Evolutionary conservation across 1,140 invertebrate species (phyloP).

Genomic region (Battus philenor): DNA sequence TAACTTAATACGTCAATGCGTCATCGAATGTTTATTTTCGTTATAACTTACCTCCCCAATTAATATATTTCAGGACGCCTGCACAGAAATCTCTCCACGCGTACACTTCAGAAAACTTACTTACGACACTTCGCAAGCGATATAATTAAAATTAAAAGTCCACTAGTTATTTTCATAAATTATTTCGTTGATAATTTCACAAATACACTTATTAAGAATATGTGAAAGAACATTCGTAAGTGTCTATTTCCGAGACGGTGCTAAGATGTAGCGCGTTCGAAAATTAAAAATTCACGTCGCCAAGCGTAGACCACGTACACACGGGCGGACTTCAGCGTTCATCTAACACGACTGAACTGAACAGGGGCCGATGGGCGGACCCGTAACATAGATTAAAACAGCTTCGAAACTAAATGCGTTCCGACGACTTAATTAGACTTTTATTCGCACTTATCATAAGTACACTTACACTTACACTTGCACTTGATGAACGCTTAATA

Average conservation of each 20-base stretch:
- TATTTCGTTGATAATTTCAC: not conserved
- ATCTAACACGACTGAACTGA: constrained; percentile 36
- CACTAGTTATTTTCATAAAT: constrained; percentile 9
- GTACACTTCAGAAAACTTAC: constrained; percentile 56
- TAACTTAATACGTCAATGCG: no score
- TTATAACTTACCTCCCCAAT: constrained; percentile 43
- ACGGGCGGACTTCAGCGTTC: constrained; percentile 18
- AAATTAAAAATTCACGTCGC: constrained; percentile 55
- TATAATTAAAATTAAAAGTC: constrained; percentile 18
- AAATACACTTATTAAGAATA: not conserved
- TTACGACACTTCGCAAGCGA: constrained; percentile 31
- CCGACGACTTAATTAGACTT: constrained; percentile 13
- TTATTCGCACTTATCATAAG: constrained; percentile 10
- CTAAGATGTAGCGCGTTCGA: constrained; percentile 23
- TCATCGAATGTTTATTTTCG: no score
- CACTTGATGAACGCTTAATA: no score
- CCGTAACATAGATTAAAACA: constrained; percentile 16
- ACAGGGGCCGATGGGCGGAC: constrained; percentile 12
- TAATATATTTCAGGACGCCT: constrained; percentile 47
- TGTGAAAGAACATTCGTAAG: not conserved
- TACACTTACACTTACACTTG: no score
- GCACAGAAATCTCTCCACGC: constrained; percentile 34
- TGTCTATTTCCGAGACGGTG: not conserved
- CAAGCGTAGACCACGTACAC: constrained; percentile 1
- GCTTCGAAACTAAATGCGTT: constrained; percentile 13